phyloP scores from a whole-genome alignment of 2,797 vertebrate genomes.

The Danio tinwini region DNA sequence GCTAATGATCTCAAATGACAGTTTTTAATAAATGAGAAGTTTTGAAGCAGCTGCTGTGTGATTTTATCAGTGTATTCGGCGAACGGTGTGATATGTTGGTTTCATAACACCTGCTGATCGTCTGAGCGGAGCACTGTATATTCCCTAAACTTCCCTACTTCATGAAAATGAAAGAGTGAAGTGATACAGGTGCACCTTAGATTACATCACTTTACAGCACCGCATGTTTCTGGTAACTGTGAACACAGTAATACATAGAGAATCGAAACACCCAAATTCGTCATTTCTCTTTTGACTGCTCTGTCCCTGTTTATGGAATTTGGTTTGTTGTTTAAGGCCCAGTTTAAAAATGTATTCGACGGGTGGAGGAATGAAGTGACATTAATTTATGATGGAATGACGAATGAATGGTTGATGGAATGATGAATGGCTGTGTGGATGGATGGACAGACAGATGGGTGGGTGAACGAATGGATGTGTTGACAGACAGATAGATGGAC shows the following conservation, averaged over 20 bases:
- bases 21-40: conserved; percentile 71
- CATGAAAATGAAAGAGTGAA: conserved; percentile 5
- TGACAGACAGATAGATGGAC: too few relatives aligned
- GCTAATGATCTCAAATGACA: conserved; percentile 66
- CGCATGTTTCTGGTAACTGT: neutral
- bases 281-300: neutral
- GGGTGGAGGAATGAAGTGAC: too few relatives aligned
- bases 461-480: too few relatives aligned
- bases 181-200: neutral
- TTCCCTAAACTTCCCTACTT: neutral
- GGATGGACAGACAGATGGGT: too few relatives aligned
- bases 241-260: neutral
- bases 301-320: neutral
- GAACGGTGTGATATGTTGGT: neutral
- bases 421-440: too few relatives aligned
- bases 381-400: too few relatives aligned
- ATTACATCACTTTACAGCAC: neutral
- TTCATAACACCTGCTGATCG: neutral
- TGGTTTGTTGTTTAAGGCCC: neutral
- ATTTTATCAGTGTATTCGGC: neutral
- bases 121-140: neutral
- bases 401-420: too few relatives aligned
- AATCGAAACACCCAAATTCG: neutral
- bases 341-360: neutral
- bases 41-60: conserved; percentile 58